Base-by-base conservation (phyloP, 2,113 vertebrate species). In the Brachyistius frenatus region DNA sequence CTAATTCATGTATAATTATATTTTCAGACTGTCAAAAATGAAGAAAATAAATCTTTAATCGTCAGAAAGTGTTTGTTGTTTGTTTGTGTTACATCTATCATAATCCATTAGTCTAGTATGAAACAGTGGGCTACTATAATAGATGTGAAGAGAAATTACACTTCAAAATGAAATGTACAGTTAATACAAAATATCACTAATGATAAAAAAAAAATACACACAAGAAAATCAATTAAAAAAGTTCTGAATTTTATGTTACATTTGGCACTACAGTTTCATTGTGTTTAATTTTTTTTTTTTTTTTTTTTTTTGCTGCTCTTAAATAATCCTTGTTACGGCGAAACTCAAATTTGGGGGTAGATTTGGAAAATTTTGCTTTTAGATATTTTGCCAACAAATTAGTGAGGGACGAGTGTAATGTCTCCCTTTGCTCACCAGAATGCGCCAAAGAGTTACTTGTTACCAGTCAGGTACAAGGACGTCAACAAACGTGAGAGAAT, bases 21-120 rank as follows among this genome's bases (percentile, higher is more conserved):
- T 93, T 92, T 93, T 94, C 87, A 86, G 86, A 91, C 77, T 90
- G 83, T 88, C 87, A 86, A 86, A 85, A 89, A 81, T 86, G 39
- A 92, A 54, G 58, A 87, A 68, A 95, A 93, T 93, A 93, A 93
- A 94, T 73, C 46, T 75, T 73, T 80, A 90, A 92, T 84, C 78
- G 74, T 58, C 37, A 46, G 61, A 76, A 11, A 14, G 3, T 13
- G 47, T 72, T 55, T 23, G 44, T 15, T 50, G 41, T 32, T 0
- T 78, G 33, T 3, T 77, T 76, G 15, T 73, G 52, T 53, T 57
- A 36, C 54, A 3, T 69, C 1, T 14, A 49, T 47, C n/a, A 31
- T 11, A 74, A 73, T 55, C n/a, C 16, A 6, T 52, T 52, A 16
- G 14, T 23, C 3, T 23, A 2, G 5, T 52, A 7, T 52, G 5